Conservation (phyloP, 2,113 vertebrate genomes). For the Talpa occidentalis region DNA sequence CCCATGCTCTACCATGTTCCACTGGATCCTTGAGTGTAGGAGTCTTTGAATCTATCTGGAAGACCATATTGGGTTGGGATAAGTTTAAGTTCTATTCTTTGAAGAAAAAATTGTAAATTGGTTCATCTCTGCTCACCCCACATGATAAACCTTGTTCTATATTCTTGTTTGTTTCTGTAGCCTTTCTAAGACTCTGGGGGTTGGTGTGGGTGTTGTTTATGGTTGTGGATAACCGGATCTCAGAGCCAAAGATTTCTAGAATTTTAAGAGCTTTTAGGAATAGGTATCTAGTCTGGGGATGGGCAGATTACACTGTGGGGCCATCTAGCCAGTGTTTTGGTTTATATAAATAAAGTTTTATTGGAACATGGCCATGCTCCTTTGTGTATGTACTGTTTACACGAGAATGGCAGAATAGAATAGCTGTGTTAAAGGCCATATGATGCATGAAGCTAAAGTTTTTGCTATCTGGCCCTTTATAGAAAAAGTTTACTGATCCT, state of each 20-base stretch:
- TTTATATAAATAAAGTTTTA: slow-evolving; percentile 35
- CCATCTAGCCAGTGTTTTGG: not conserved
- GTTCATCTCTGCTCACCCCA: not conserved
- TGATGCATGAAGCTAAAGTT: not conserved
- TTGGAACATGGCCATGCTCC: not conserved
- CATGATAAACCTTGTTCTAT: not conserved
- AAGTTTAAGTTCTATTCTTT: not conserved
- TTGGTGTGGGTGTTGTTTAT: not conserved
- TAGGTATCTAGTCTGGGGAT: not conserved
- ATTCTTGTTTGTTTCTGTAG: not conserved
- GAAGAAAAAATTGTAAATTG: not conserved
- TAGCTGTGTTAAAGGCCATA: not conserved
- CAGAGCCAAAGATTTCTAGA: not conserved
- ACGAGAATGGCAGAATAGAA: not conserved
- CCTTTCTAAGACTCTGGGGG: not conserved
- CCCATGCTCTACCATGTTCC: too few species aligned
- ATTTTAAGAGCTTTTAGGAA: not conserved
- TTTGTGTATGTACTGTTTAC: not conserved
- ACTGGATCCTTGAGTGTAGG: not conserved
- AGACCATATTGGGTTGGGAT: not conserved
- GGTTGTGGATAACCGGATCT: not conserved
- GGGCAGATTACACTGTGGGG: not conserved
- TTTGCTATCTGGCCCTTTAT: not conserved
- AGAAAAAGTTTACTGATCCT: not conserved
- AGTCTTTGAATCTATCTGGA: not conserved